phyloP scores from a whole-genome alignment of 37 sponge, comb jelly and placozoan genomes.

The Amphimedon queenslandica region DNA sequence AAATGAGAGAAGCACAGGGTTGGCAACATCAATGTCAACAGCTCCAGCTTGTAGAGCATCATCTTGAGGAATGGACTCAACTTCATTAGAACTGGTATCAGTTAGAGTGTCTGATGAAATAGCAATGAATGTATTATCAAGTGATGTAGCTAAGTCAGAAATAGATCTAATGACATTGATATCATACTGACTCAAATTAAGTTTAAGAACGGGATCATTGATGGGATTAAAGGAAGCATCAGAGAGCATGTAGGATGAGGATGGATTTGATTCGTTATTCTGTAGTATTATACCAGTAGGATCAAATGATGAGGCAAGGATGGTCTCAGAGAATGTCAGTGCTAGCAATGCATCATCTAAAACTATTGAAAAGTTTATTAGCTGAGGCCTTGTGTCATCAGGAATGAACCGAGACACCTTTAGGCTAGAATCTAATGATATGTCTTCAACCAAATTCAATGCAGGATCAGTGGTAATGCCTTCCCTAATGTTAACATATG shows the following conservation, averaged over 20 bases:
- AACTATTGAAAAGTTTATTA: slow-evolving; percentile 55
- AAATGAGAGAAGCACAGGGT: slow-evolving; percentile 56
- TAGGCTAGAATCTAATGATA: slow-evolving; percentile 20
- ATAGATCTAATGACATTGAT: slow-evolving; percentile 43
- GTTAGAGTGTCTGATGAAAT: slow-evolving; percentile 24
- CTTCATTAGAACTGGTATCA: slow-evolving; percentile 70
- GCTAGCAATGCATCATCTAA: slow-evolving; percentile 42
- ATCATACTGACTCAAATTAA: slow-evolving; percentile 39
- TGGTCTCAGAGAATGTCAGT: slow-evolving; percentile 82
- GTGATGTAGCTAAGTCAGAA: slow-evolving; percentile 37
- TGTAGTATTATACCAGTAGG: slow-evolving; percentile 58
- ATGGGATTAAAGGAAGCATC: slow-evolving; percentile 8
- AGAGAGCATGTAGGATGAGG: slow-evolving; percentile 45
- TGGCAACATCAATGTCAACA: slow-evolving; percentile 60
- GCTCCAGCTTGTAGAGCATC: slow-evolving; percentile 38
- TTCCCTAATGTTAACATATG: slow-evolving; percentile 57
- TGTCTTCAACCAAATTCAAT: slow-evolving; percentile 46
- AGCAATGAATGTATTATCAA: slow-evolving; percentile 47
- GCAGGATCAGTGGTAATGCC: slow-evolving; percentile 62
- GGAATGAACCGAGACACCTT: slow-evolving; percentile 28
- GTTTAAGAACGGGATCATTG: slow-evolving; percentile 35
- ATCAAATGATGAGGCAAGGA: slow-evolving; percentile 46
- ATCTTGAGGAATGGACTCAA: slow-evolving; percentile 11
- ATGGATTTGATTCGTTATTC: slow-evolving; percentile 31
- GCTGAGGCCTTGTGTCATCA: slow-evolving; percentile 65